Percentiles rank a stretch among this genome's conserved stretches.
Conservation (phyloP, 2,888 invertebrate species). For the Atrina japonica region DNA sequence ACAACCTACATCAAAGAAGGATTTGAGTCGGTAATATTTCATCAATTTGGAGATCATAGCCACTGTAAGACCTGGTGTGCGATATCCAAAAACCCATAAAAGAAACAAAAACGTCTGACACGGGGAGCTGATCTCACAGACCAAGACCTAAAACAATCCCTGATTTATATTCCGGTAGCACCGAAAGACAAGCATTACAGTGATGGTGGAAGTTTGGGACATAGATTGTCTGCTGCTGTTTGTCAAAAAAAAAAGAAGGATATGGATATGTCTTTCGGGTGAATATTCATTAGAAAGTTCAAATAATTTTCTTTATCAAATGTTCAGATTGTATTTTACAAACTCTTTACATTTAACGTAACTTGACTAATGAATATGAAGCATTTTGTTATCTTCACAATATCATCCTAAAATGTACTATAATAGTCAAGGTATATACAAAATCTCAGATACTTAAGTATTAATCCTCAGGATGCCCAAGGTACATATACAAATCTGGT, state of each 20-base stretch:
- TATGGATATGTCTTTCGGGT: background rate
- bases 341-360: too few relatives aligned
- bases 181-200: constrained; percentile 25
- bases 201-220: constrained; percentile 14
- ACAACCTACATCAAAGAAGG: background rate
- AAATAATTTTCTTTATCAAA: background rate
- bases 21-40: constrained; percentile 9
- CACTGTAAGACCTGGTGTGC: constrained; percentile 38
- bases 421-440: too few relatives aligned
- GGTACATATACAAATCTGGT: too few relatives aligned
- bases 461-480: too few relatives aligned
- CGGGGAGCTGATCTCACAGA: constrained; percentile 35
- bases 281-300: background rate
- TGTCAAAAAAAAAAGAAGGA: constrained; percentile 27
- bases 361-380: too few relatives aligned
- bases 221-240: constrained; percentile 29
- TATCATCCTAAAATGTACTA: too few relatives aligned
- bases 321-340: too few relatives aligned
- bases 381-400: too few relatives aligned
- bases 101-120: constrained; percentile 32
- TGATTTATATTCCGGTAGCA: constrained; percentile 11
- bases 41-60: constrained; percentile 32
- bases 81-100: background rate
- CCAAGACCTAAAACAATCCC: constrained; percentile 5
- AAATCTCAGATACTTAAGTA: too few relatives aligned